Conservation (phyloP, 2,888 invertebrate genomes). For the Pharmacophagus antenor region DNA sequence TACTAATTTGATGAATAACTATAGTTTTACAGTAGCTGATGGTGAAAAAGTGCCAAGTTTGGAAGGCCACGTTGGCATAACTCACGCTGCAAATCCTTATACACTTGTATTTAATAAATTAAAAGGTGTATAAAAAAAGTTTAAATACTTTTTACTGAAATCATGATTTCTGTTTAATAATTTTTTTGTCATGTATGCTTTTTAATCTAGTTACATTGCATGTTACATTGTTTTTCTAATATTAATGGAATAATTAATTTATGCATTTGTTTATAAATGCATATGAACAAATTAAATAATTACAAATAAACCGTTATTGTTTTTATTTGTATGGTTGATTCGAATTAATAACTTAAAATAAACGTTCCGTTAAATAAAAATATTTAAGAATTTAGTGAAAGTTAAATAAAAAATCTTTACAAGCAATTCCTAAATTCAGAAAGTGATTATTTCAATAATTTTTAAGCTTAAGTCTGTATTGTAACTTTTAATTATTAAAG, state of each 20-base stretch:
- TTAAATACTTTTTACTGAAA: neutral
- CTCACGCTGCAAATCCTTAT: constrained; percentile 84
- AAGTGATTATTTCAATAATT: no score
- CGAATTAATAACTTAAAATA: neutral
- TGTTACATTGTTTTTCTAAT: no score
- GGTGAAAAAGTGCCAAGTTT: constrained; percentile 85
- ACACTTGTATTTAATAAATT: constrained; percentile 37
- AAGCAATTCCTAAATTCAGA: no score
- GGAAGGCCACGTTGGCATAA: constrained; percentile 86
- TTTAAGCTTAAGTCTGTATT: no score
- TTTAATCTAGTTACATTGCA: neutral
- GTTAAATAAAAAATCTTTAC: no score
- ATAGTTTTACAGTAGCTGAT: constrained; percentile 84
- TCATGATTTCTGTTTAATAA: no score
- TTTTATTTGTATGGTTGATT: no score
- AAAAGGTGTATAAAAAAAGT: neutral
- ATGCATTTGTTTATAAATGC: no score
- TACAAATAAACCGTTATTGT: no score
- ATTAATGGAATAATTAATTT: neutral
- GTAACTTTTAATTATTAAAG: no score
- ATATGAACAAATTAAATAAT: neutral
- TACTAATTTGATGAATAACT: constrained; percentile 87
- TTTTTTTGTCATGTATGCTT: neutral
- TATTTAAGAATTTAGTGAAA: no score
- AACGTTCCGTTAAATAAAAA: neutral